A percentile compares a stretch with the other conserved stretches of the same genome.
These are phyloP conservation scores for Cantharis lateralis DNA, from an alignment of 2,888 invertebrate genomes.

Conservation along the genomic window DNA sequence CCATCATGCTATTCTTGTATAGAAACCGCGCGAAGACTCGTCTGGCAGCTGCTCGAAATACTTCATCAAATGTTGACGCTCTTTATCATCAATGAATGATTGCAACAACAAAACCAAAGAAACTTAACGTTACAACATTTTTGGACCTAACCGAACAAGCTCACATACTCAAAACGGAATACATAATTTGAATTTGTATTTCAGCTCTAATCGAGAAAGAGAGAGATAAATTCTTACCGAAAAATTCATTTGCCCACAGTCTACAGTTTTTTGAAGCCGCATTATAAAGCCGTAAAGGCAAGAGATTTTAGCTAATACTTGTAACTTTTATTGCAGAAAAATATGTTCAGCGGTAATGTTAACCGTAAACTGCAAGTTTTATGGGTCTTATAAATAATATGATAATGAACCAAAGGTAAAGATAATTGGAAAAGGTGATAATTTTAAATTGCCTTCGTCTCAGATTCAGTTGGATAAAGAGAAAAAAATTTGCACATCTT, in stretches of 20 bases:
- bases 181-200: not conserved
- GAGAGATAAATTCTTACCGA: not conserved
- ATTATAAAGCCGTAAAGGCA: not conserved
- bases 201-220: not conserved
- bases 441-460: not conserved
- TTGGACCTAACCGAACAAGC: too few species aligned
- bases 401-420: not conserved
- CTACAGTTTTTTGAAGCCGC: not conserved
- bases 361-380: not conserved
- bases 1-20: slow-evolving; percentile 14
- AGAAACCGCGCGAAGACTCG: slow-evolving; percentile 2
- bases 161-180: too few species aligned
- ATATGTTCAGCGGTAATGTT: not conserved
- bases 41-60: slow-evolving; percentile 6
- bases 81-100: not conserved
- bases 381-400: not conserved
- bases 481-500: not conserved
- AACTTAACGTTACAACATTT: not conserved
- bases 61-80: not conserved
- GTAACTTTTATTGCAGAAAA: not conserved
- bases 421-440: not conserved
- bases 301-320: not conserved
- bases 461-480: not conserved
- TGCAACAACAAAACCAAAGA: not conserved
- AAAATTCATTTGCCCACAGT: not conserved